Base-by-base conservation (phyloP, 2,113 vertebrate species). In the Cyanoderma ruficeps region DNA sequence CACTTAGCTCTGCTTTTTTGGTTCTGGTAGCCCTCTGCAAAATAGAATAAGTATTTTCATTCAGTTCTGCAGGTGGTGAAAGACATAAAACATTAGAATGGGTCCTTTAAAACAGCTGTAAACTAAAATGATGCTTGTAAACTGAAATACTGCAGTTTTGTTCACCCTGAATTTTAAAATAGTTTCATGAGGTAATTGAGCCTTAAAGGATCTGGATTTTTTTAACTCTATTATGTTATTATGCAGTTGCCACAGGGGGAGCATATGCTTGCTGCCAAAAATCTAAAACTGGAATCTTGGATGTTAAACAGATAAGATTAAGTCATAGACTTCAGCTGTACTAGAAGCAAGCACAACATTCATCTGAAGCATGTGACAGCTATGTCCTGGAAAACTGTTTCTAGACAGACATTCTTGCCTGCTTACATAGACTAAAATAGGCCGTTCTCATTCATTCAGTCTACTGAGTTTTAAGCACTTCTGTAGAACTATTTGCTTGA, bases 281-380 rank as follows among this genome's bases (percentile, higher is more conserved):
- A 87, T 67, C 90, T 93, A 74, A 97, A 96, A 93, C 91, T 96
- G 88, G 79, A 96, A 93, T 87, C 90, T 96, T 89, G 97, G 97
- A 94, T 97, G 92, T 96, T 97, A 97, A 97, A 76, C 96, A 97
- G 95, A 97, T 96, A 97, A 96, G 87, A 96, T 97, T 96, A 97
- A 97, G 96, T 96, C 94, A 93, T 68, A 96, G 96, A 93, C 63
- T 95, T 95, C 68, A 91, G 53, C 94, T 96, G 83, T 84, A 74
- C 60, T 87, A 91, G 94, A 94, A 88, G 78, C 67, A 96, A 97
- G 92, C 83, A 55, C 24, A 93, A 37, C 84, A 93, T 92, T 93
- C 64, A 90, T 96, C 87, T 92, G 87, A 80, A 94, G 78, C 77
- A 71, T 89, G 83, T 96, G 97, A 91, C 94, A 82, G 27, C 82